These are phyloP conservation scores for Cheilosia grossa DNA, from an alignment of 2,888 invertebrate species.

Conservation along the genomic window DNA sequence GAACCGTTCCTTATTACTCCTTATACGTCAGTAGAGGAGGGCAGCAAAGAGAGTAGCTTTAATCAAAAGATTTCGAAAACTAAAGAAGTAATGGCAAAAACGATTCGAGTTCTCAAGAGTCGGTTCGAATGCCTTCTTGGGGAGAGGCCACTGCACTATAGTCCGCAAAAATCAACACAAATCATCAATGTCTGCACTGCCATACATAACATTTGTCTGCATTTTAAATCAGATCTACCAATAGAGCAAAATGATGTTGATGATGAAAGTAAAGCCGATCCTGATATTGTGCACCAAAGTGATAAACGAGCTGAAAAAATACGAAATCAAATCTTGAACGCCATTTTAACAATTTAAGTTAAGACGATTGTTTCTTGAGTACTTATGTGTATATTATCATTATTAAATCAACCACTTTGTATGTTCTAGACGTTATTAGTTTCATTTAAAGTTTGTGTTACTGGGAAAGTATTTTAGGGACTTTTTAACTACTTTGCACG, in stretches of 20 bases:
- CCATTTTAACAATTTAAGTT: constrained; percentile 2
- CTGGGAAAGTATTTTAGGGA: too few relatives aligned
- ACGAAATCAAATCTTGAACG: constrained; percentile 8
- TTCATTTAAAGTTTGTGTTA: too few relatives aligned
- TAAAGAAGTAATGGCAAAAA: constrained; percentile 23
- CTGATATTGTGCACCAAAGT: neutral
- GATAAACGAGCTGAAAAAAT: constrained; percentile 8
- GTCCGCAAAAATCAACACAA: constrained; percentile 38
- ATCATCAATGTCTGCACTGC: constrained; percentile 36
- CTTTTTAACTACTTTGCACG: too few relatives aligned
- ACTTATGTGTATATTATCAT: too few relatives aligned
- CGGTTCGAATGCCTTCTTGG: constrained; percentile 37
- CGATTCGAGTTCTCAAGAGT: constrained; percentile 35
- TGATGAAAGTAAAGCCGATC: neutral
- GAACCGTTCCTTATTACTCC: constrained; percentile 57
- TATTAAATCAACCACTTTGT: too few relatives aligned
- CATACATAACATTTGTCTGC: constrained; percentile 46
- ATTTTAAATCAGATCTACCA: constrained; percentile 4
- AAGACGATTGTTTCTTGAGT: too few relatives aligned
- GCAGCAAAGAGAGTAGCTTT: constrained; percentile 13
- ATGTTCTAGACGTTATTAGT: too few relatives aligned
- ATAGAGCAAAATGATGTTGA: neutral
- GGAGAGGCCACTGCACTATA: constrained; percentile 34
- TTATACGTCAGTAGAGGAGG: constrained; percentile 11
- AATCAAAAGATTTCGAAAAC: neutral